Evolutionary conservation across 2,113 vertebrate genomes (phyloP), one percentile per base, ranked within the genome.

Genomic region (Paradisaea rubra): DNA sequence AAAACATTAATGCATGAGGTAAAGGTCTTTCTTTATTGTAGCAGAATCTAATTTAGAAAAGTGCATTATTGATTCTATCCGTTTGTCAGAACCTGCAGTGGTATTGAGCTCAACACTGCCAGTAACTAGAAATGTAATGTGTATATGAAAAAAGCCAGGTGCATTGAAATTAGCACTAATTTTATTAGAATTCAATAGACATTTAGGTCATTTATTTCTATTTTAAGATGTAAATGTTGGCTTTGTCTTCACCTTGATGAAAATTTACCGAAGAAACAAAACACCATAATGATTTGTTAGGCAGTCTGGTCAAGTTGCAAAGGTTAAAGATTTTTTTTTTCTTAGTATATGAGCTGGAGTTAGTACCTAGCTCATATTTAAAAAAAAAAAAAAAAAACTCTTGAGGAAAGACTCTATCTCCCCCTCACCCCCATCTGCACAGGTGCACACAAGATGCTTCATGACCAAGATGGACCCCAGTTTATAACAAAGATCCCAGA

Each of bases 81-180:
- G 56, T 96, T 94, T 95, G 93, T 95, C 93, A 91, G 94, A 91
- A 86, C 56, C 77, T 93, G 64, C 86, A 93, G 35, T 28, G 42
- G 70, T 85, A 92, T 54, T 87, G 89, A 94, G 84, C 72, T 92
- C 83, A 93, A 56, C 80, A 25, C 59, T 96, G 94, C 90, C 94
- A 85, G 93, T 93, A 96, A 96, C 93, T 50, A 76, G 83, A 89
- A 96, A 89, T 89, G 37, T 94, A 93, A 95, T 95, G 85, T 80
- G 84, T 47, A 78, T 64, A 92, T 95, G 93, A 95, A 93, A 93
- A 92, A 96, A 95, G 69, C 92, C 96, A 96, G 95, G 94, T 96
- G 79, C 91, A 92, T 56, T 81, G 86, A 93, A 96, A 93, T 91
- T 78, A 94, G 45, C 79, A 66, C 74, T 93, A 86, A 96, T 88